Evolutionary conservation across 2,888 invertebrate genomes (phyloP), one percentile per base, ranked within the genome.

Genomic region (Nasonia oneida): DNA sequence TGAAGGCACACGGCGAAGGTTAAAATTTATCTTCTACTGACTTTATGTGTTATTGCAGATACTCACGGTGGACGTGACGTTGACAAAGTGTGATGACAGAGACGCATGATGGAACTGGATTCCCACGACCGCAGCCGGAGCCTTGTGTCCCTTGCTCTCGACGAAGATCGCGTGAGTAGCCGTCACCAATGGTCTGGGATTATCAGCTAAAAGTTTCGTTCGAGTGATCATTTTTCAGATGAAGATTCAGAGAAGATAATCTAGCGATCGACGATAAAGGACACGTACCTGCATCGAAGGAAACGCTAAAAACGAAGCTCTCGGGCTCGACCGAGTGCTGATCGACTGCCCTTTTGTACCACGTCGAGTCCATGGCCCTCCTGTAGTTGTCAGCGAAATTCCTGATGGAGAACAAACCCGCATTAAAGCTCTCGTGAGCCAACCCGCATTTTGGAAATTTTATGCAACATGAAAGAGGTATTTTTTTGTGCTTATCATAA

Each of bases 101-200:
- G 96, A 96, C 8, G 97, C 96, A 91, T 98, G 96, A 89, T 97
- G 96, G 93, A 98, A 98, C 91, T 98, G 97, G 50, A 98, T 93
- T 0, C 98, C 98, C n/a, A 98, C 98, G 3, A 98, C 98, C 0
- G 98, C 98, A 0, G 97, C 98, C 0, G 98, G 97, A 0, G 98
- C 97, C 89, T 97, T 95, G 90, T 97, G 97, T 0, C 97, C 97
- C 88, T 97, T 96, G 86, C 96, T 96, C 91, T 97, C 97, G 37
- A 98, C 96, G 91, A 98, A 98, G 76, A 98, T 96, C 0, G 98
- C 98, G 93, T 98, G 97, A 0, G 98, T 97, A n/a, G 98, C 98
- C 57, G 98, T 96, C 3, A 98, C 97, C 81, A 97, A 92, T 3
- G 97, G 96, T 87, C 94, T 94, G 85, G 94, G 94, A 83, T 93